Percentiles rank a stretch among this genome's conserved stretches.
Evolutionary conservation across 1,140 invertebrate species (phyloP).

Genomic region (Nomia melanderi): DNA sequence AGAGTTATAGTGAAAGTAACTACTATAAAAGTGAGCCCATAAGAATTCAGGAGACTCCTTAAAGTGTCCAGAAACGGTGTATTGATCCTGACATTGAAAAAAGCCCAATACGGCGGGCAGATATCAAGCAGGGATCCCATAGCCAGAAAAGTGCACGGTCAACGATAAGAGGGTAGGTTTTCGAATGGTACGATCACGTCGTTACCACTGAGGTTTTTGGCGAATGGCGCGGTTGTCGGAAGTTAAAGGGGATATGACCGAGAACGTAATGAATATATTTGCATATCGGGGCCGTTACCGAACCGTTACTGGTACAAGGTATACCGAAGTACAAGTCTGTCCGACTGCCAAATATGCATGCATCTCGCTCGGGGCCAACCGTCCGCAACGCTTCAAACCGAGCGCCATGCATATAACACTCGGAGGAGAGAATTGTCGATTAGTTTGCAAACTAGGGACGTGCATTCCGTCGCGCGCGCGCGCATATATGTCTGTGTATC

Average conservation of each 20-base stretch:
- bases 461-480: conserved; percentile 58
- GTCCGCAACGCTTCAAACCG: conserved; percentile 68
- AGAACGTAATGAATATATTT: conserved; percentile 80
- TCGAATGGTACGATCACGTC: conserved; percentile 37
- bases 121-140: neutral
- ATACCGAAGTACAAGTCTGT: conserved; percentile 71
- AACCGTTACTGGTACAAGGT: conserved; percentile 77
- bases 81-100: too few species aligned
- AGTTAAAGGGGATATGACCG: conserved; percentile 68
- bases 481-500: conserved; percentile 51
- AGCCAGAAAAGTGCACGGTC: neutral
- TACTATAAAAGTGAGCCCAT: too few species aligned
- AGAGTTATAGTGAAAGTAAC: too few species aligned
- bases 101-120: neutral
- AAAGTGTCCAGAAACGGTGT: too few species aligned
- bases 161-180: conserved; percentile 30
- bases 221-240: conserved; percentile 35
- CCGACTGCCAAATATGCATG: conserved; percentile 79
- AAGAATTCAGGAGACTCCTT: too few species aligned
- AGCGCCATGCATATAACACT: conserved; percentile 74
- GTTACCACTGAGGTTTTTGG: conserved; percentile 60
- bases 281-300: conserved; percentile 79
- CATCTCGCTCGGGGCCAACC: conserved; percentile 75
- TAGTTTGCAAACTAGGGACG: conserved; percentile 73
- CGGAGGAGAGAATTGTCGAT: conserved; percentile 74